phyloP scores from a whole-genome alignment of 2,888 invertebrate species.

The Sesia apiformis region DNA sequence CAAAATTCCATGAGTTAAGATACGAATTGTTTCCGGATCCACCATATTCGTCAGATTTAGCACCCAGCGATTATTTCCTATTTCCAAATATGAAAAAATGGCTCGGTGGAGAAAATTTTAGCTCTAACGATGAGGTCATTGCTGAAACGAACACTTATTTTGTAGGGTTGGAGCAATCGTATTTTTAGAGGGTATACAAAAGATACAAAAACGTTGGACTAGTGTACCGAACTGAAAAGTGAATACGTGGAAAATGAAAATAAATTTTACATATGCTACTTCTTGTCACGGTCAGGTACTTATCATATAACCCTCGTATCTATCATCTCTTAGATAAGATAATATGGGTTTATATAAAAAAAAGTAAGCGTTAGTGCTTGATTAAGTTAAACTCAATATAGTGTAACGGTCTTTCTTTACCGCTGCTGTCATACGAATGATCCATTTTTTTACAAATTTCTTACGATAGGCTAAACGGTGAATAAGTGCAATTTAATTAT shows the following conservation, averaged over 20 bases:
- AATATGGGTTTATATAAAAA: too few relatives aligned
- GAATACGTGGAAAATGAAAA: not conserved
- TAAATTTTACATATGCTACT: not conserved
- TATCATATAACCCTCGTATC: not conserved
- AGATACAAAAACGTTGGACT: not conserved
- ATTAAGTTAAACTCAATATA: too few relatives aligned
- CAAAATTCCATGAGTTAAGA: slow-evolving; percentile 1
- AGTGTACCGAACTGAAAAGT: not conserved
- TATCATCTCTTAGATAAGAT: too few relatives aligned
- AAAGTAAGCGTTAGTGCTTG: too few relatives aligned
- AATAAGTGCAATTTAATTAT: too few relatives aligned
- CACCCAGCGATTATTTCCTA: not conserved
- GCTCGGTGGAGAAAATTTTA: too few relatives aligned
- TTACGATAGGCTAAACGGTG: too few relatives aligned
- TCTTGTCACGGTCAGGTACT: not conserved
- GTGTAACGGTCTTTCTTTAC: too few relatives aligned
- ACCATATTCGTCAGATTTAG: not conserved
- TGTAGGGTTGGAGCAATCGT: not conserved
- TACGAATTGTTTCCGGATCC: not conserved
- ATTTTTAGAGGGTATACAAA: not conserved
- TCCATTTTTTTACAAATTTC: too few relatives aligned
- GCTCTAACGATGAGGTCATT: slow-evolving; percentile 1
- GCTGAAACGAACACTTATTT: slow-evolving; percentile 1
- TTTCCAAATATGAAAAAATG: slow-evolving; percentile 1
- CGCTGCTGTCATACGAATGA: too few relatives aligned